These are phyloP conservation scores for Periplaneta americana DNA, from an alignment of 1,140 invertebrate species.

Conservation along the genomic window DNA sequence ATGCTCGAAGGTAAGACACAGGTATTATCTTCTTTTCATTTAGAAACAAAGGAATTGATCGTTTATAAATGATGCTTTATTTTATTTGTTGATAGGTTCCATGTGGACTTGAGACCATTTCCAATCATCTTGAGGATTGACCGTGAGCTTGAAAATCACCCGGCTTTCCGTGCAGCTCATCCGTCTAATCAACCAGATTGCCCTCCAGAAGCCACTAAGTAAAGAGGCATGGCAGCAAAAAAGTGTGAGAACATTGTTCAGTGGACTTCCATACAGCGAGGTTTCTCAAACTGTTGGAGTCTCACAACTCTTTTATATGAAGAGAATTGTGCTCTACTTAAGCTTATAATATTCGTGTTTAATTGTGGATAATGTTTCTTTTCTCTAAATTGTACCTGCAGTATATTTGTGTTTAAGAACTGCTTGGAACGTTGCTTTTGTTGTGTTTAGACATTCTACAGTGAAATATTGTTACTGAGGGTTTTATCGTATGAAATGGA, in stretches of 20 bases:
- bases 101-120: constrained; percentile 83
- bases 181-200: constrained; percentile 88
- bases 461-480: not conserved
- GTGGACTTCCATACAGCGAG: not conserved
- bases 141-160: constrained; percentile 77
- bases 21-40: not conserved
- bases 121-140: constrained; percentile 85
- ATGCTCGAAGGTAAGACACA: constrained; percentile 65
- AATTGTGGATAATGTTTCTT: not conserved
- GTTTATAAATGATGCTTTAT: not conserved
- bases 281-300: not conserved
- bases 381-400: not conserved
- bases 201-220: constrained; percentile 76
- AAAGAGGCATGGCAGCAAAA: constrained; percentile 27
- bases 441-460: not conserved
- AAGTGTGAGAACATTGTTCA: not conserved
- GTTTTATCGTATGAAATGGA: too few relatives aligned
- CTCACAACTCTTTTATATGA: not conserved
- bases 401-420: not conserved
- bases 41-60: not conserved
- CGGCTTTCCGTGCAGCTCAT: constrained; percentile 82
- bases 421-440: not conserved
- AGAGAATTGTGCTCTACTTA: not conserved
- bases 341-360: not conserved
- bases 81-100: constrained; percentile 55